Evolutionary conservation across 2,888 invertebrate genomes (phyloP).

Genomic region (Mycogona germanica): DNA sequence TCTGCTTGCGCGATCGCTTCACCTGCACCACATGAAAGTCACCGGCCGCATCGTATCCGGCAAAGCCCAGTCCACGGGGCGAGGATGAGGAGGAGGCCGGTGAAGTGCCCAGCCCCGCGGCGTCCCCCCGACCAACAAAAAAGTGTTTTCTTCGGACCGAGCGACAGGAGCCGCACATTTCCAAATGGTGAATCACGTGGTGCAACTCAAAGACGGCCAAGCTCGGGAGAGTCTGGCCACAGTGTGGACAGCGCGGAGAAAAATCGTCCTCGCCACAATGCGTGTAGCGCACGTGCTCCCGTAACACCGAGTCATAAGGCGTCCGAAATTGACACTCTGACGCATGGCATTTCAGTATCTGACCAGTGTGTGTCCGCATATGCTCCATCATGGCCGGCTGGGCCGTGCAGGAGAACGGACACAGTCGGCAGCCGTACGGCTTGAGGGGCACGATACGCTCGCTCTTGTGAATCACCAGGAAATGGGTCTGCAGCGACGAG

Average conservation of each 20-base stretch:
- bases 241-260: conserved; percentile 28
- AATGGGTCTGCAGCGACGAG: conserved; percentile 35
- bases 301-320: conserved; percentile 28
- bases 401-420: conserved; percentile 37
- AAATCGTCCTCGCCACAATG: conserved; percentile 22
- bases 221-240: conserved; percentile 25
- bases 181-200: conserved; percentile 25
- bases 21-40: conserved; percentile 16
- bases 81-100: not conserved
- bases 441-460: conserved; percentile 13
- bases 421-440: conserved; percentile 38
- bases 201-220: conserved; percentile 23
- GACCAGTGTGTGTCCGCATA: conserved; percentile 36
- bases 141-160: conserved; percentile 18
- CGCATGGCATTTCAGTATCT: conserved; percentile 30
- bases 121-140: not conserved
- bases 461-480: conserved; percentile 23
- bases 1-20: conserved; percentile 20
- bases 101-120: not conserved
- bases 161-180: conserved; percentile 23
- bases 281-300: conserved; percentile 27
- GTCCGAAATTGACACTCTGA: conserved; percentile 29
- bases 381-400: conserved; percentile 40
- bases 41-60: not conserved
- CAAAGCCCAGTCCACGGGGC: not conserved